Evolutionary conservation across 2,888 invertebrate species (phyloP).

Genomic region (Petrolisthes manimaculis): DNA sequence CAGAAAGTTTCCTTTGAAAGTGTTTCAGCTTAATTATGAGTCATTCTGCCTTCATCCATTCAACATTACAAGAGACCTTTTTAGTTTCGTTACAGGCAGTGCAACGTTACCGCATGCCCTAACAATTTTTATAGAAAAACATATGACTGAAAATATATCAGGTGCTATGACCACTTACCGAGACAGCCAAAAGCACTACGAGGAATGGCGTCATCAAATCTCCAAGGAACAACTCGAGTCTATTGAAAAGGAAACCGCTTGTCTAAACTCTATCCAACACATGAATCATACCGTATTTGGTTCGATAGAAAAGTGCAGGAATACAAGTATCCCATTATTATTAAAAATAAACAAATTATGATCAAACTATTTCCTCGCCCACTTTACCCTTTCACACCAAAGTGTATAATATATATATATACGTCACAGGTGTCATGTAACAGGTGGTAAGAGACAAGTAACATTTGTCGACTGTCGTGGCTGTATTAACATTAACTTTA

Average conservation of each 20-base stretch:
- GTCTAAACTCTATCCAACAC: conserved; percentile 19
- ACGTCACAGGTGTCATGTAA: no score
- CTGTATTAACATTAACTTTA: no score
- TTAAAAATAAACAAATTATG: neutral
- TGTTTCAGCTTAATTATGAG: conserved; percentile 46
- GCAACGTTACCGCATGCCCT: neutral
- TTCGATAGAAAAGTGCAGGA: neutral
- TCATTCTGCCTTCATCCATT: conserved; percentile 20
- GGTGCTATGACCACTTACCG: conserved; percentile 44
- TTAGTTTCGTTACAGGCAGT: conserved; percentile 34
- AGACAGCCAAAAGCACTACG: conserved; percentile 22
- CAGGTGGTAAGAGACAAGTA: no score
- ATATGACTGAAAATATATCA: conserved; percentile 6
- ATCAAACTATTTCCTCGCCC: no score
- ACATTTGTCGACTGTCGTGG: no score
- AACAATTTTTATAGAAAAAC: conserved; percentile 15
- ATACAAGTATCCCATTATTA: conserved; percentile 31
- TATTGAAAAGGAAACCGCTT: conserved; percentile 39
- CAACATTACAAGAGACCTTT: conserved; percentile 1
- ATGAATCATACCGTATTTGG: conserved; percentile 43
- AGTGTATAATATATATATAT: no score
- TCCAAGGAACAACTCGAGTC: neutral
- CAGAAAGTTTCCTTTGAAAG: conserved; percentile 24
- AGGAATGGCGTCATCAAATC: conserved; percentile 52
- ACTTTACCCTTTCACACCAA: no score